Evolutionary conservation across 2,113 vertebrate species (phyloP).

Genomic region (Semicossyphus pulcher): DNA sequence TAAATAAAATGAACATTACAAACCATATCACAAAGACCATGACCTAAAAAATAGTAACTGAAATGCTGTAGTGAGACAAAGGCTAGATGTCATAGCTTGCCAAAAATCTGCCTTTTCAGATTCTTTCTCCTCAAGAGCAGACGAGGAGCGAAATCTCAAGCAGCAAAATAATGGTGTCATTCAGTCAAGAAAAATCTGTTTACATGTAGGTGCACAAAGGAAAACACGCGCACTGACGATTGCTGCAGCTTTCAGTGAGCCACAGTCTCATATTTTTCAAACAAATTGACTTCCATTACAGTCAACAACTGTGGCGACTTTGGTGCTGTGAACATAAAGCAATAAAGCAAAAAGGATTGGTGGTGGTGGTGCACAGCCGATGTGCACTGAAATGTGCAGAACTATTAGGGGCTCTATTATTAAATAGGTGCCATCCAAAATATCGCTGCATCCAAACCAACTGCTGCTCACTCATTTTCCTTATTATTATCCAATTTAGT

Average conservation of each 20-base stretch:
- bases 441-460: conserved; percentile 55
- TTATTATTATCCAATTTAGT: conserved; percentile 61
- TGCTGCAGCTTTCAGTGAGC: conserved; percentile 46
- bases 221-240: conserved; percentile 48
- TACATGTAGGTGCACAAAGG: conserved; percentile 26
- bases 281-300: conserved; percentile 73
- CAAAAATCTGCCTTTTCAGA: conserved; percentile 16
- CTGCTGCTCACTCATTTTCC: conserved; percentile 54
- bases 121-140: conserved; percentile 19
- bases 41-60: background rate
- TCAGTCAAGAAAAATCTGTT: conserved; percentile 60
- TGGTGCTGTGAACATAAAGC: conserved; percentile 56
- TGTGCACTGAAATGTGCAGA: conserved; percentile 49
- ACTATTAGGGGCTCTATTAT: conserved; percentile 53
- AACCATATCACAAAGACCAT: background rate
- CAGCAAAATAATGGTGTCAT: conserved; percentile 58
- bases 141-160: conserved; percentile 28
- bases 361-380: conserved; percentile 23
- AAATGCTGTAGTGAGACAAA: background rate
- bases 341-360: conserved; percentile 39
- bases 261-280: conserved; percentile 59
- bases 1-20: background rate
- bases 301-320: conserved; percentile 60
- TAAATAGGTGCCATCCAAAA: conserved; percentile 66
- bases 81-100: background rate